Conservation (phyloP, 2,113 vertebrate genomes). For the Epinephelus moara region DNA sequence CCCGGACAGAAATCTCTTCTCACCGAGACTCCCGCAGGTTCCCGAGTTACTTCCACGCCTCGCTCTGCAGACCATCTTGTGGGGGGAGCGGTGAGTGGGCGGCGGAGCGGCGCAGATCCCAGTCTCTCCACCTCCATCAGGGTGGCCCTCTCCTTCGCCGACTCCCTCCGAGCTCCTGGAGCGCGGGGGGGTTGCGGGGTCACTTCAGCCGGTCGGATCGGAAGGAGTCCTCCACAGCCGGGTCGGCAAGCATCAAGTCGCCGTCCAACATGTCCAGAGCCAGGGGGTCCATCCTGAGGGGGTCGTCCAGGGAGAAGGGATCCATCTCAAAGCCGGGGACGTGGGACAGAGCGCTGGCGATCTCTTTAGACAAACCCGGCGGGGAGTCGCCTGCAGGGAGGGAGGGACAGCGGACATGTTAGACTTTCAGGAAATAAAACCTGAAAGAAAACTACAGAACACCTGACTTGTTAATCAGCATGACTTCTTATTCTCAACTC, state of each 20-base stretch:
- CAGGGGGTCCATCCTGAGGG: constrained; percentile 89
- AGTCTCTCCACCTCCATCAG: constrained; percentile 1
- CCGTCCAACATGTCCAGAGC: constrained; percentile 93
- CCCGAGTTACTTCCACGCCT: background rate
- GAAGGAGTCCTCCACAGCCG: constrained; percentile 93
- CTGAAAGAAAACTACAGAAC: background rate
- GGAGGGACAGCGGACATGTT: background rate
- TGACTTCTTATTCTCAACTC: too few species aligned
- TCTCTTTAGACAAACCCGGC: constrained; percentile 92
- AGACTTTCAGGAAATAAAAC: background rate
- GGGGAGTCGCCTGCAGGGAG: constrained; percentile 84
- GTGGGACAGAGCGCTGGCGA: constrained; percentile 89
- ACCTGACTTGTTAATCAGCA: too few species aligned
- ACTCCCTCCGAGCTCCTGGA: constrained; percentile 14
- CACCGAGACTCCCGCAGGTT: background rate
- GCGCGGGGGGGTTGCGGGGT: constrained; percentile 30
- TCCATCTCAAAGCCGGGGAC: constrained; percentile 93
- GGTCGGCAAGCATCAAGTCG: constrained; percentile 91
- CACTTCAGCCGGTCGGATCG: constrained; percentile 92
- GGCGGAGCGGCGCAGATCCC: background rate
- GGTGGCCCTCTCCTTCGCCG: background rate
- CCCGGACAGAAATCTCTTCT: background rate
- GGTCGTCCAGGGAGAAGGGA: constrained; percentile 88
- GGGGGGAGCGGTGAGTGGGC: background rate
- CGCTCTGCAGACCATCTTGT: background rate